These are phyloP conservation scores for Ruditapes philippinarum DNA, from an alignment of 1,140 invertebrate genomes.

Conservation along the genomic window DNA sequence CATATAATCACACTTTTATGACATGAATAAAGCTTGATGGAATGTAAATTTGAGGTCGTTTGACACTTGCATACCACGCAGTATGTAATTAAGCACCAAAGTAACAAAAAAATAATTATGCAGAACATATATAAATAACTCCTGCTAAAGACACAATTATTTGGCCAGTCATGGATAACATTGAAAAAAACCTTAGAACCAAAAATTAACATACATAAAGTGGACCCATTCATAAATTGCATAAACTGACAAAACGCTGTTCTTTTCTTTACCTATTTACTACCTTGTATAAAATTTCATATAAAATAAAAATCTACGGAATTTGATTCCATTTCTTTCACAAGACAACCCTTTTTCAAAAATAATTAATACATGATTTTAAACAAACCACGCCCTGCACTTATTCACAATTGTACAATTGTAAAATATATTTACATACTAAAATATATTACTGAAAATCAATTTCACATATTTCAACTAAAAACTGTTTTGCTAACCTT, in stretches of 20 bases:
- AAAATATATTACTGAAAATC: neutral
- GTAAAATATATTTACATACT: neutral
- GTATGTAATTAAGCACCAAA: neutral
- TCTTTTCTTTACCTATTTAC: no score
- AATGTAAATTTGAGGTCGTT: slow-evolving; percentile 18
- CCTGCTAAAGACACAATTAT: no score
- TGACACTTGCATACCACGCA: neutral
- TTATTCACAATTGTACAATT: slow-evolving; percentile 22
- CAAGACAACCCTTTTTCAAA: neutral
- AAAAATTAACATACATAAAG: no score
- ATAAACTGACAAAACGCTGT: no score
- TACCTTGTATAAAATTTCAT: neutral
- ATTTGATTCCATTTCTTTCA: neutral
- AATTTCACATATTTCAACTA: neutral
- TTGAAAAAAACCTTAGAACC: no score
- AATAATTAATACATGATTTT: neutral
- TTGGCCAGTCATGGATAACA: no score
- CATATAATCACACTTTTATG: no score
- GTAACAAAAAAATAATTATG: no score
- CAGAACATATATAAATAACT: no score
- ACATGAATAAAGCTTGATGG: no score
- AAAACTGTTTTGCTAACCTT: no score
- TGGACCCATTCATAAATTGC: no score
- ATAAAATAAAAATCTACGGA: neutral
- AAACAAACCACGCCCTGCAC: neutral